Percentiles rank a stretch among this genome's conserved stretches.
Conservation (phyloP, 2,797 vertebrate species). For the Menidia menidia region DNA sequence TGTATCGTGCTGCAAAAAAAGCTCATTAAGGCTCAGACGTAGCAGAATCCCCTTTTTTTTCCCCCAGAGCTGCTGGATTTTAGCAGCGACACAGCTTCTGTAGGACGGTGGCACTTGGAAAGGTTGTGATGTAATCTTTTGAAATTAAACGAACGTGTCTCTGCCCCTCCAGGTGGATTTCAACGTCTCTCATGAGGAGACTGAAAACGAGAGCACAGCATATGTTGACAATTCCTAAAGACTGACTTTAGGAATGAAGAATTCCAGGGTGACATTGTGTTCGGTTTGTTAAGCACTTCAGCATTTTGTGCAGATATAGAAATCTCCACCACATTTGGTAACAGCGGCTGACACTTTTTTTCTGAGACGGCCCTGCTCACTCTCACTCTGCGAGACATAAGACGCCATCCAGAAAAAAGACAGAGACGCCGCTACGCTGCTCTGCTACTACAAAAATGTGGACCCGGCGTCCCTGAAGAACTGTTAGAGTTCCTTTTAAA, state of each 20-base stretch:
- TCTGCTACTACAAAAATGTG: background rate
- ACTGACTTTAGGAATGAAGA: too few species aligned
- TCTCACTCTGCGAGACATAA: background rate
- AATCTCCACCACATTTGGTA: background rate
- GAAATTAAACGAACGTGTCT: background rate
- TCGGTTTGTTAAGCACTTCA: background rate
- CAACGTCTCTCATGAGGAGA: conserved; percentile 26
- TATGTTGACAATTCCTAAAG: too few species aligned
- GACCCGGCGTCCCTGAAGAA: conserved; percentile 14
- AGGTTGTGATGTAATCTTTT: background rate
- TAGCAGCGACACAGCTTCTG: background rate
- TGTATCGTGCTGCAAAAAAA: conserved; percentile 32
- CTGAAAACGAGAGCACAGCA: conserved; percentile 20
- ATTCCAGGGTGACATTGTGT: too few species aligned
- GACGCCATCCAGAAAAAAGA: too few species aligned
- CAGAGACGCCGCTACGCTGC: too few species aligned
- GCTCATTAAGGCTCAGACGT: conserved; percentile 44
- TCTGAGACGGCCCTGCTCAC: background rate
- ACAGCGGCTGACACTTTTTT: background rate
- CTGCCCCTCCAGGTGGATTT: conserved; percentile 16
- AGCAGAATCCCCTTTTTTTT: conserved; percentile 10
- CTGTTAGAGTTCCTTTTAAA: background rate
- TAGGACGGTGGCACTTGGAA: background rate
- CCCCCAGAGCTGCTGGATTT: conserved; percentile 5
- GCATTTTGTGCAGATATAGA: background rate